These are phyloP conservation scores for Suillia variegata DNA, from an alignment of 2,888 invertebrate genomes.

Conservation along the genomic window DNA sequence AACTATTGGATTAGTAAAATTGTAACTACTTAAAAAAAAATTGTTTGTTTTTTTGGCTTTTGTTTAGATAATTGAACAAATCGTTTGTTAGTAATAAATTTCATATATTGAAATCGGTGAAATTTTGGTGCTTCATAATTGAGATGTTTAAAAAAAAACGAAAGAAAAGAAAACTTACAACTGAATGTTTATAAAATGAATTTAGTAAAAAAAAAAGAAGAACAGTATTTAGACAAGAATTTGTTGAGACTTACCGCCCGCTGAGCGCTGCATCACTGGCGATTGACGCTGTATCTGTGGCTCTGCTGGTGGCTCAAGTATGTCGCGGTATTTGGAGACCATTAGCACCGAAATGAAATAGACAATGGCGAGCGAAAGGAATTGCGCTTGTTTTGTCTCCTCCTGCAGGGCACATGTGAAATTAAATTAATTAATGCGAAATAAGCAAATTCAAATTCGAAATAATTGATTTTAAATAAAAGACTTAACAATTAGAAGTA, in stretches of 20 bases:
- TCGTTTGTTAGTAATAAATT: conserved; percentile 12
- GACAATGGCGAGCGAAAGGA: conserved; percentile 96
- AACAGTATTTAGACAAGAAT: conserved; percentile 2
- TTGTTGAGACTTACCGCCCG: conserved; percentile 54
- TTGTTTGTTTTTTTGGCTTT: conserved; percentile 10
- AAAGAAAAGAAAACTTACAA: conserved; percentile 13
- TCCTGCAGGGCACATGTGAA: conserved; percentile 79
- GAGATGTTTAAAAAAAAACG: conserved; percentile 5
- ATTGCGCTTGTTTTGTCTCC: conserved; percentile 99
- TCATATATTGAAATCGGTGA: conserved; percentile 23
- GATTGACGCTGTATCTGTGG: conserved; percentile 70
- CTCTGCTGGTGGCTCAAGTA: conserved; percentile 89
- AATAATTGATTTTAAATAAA: neutral
- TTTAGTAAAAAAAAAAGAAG: neutral
- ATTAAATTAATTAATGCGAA: conserved; percentile 13
- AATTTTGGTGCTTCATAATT: conserved; percentile 29
- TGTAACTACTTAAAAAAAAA: conserved; percentile 17
- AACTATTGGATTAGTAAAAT: conserved; percentile 20
- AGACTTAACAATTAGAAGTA: too few relatives aligned
- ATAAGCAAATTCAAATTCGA: neutral
- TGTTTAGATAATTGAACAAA: conserved; percentile 8
- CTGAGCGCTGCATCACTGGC: conserved; percentile 63
- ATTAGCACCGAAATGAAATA: conserved; percentile 99
- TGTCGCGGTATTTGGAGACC: conserved; percentile 99
- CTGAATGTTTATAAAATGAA: neutral